Percentiles rank a stretch among this genome's conserved stretches.
phyloP scores from a whole-genome alignment of 1,140 invertebrate genomes.

The Listronotus bonariensis region DNA sequence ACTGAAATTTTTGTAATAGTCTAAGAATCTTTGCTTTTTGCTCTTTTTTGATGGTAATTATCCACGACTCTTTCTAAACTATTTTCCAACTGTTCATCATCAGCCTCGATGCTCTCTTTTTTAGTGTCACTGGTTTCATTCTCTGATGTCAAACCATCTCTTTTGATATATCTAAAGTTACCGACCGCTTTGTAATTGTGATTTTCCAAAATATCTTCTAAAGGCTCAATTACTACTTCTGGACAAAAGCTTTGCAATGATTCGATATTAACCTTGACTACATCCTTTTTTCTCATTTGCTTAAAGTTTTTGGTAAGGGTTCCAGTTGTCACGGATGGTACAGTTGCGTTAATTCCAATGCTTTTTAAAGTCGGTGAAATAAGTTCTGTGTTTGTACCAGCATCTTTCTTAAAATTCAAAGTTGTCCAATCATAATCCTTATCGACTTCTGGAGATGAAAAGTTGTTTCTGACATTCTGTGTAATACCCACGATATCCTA shows the following conservation, averaged over 20 bases:
- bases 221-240: not conserved
- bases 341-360: not conserved
- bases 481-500: not conserved
- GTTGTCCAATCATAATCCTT: conserved; percentile 2
- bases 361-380: not conserved
- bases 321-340: not conserved
- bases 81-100: not conserved
- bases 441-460: not conserved
- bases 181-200: not conserved
- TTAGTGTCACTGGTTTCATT: not conserved
- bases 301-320: not conserved
- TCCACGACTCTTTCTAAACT: not conserved
- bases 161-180: not conserved
- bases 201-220: not conserved
- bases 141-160: not conserved
- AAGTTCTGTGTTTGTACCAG: not conserved
- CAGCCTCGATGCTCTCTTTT: too few relatives aligned
- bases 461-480: not conserved
- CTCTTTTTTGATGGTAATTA: not conserved
- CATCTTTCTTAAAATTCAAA: not conserved
- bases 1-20: conserved; percentile 7
- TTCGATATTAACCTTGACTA: not conserved
- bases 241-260: not conserved
- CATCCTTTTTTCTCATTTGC: not conserved
- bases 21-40: conserved; percentile 3